A percentile compares a stretch with the other conserved stretches of the same genome.
Conservation (phyloP, 2,888 invertebrate species). For the Lissonota sp. region DNA sequence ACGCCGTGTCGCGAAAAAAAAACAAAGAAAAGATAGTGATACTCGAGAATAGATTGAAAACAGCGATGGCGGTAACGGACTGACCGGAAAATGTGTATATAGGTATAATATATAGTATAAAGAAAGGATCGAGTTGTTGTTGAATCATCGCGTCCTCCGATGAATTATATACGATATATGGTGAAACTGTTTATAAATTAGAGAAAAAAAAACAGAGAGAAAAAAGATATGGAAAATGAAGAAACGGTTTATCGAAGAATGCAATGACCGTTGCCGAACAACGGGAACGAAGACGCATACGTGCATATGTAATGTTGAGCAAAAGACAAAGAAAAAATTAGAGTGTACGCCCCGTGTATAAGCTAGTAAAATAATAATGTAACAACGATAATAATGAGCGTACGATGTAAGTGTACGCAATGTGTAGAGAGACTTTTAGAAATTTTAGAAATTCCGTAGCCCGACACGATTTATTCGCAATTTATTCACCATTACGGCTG, state of each 20-base stretch:
- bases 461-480: conserved; percentile 44
- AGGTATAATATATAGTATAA: neutral
- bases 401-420: conserved; percentile 58
- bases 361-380: conserved; percentile 42
- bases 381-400: conserved; percentile 34
- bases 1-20: neutral
- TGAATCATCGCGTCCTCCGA: neutral
- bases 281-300: conserved; percentile 32
- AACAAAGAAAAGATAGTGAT: neutral
- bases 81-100: conserved; percentile 19
- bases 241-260: neutral
- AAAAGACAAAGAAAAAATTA: neutral
- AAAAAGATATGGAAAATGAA: neutral
- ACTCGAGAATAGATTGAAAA: neutral
- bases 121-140: neutral
- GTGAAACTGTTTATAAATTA: conserved; percentile 23
- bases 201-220: neutral
- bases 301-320: conserved; percentile 35
- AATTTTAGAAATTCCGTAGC: conserved; percentile 50
- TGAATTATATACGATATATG: neutral
- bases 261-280: conserved; percentile 6
- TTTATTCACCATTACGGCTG: conserved; percentile 39
- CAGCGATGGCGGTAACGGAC: neutral
- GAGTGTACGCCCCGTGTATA: neutral
- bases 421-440: conserved; percentile 59